Conservation (phyloP, 30 jellyfish, hydroid and myxozoan genomes). For the Cassiopea xamachana region DNA sequence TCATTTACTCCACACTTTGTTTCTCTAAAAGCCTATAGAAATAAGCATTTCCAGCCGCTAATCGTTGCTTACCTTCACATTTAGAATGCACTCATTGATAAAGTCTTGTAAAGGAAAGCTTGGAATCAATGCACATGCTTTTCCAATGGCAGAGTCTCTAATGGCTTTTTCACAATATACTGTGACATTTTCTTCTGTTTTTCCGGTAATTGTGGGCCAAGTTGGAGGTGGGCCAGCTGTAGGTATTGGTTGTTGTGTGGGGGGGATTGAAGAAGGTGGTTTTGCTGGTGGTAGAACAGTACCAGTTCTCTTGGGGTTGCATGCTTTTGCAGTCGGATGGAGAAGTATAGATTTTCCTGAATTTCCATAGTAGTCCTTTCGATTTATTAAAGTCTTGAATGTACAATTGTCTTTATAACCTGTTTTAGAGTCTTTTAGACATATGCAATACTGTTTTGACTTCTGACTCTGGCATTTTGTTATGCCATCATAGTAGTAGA, state of each 20-base stretch:
- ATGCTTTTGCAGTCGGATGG: not conserved
- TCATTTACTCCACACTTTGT: too few relatives aligned
- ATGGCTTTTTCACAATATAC: conserved; percentile 11
- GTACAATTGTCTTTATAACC: not conserved
- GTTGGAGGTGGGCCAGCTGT: conserved; percentile 14
- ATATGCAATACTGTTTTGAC: not conserved
- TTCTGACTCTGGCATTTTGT: not conserved
- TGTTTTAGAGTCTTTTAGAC: not conserved
- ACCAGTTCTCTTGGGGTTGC: not conserved
- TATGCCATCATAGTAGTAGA: not conserved
- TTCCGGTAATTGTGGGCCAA: conserved; percentile 48
- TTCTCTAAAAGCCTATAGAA: too few relatives aligned
- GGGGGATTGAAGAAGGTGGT: not conserved
- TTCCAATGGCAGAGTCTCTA: conserved; percentile 28
- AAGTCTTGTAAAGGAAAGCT: not conserved
- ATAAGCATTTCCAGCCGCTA: too few relatives aligned
- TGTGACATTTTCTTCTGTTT: conserved; percentile 4
- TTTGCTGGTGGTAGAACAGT: not conserved
- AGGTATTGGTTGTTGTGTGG: not conserved
- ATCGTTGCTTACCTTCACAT: not conserved
- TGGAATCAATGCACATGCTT: conserved; percentile 24
- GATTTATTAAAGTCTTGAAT: not conserved
- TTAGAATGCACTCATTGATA: not conserved
- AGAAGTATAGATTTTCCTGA: not conserved
- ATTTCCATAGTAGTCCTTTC: not conserved